A percentile compares a stretch with the other conserved stretches of the same genome.
These are phyloP conservation scores for Uria aalge DNA, from an alignment of 2,113 vertebrate species.

Conservation along the genomic window DNA sequence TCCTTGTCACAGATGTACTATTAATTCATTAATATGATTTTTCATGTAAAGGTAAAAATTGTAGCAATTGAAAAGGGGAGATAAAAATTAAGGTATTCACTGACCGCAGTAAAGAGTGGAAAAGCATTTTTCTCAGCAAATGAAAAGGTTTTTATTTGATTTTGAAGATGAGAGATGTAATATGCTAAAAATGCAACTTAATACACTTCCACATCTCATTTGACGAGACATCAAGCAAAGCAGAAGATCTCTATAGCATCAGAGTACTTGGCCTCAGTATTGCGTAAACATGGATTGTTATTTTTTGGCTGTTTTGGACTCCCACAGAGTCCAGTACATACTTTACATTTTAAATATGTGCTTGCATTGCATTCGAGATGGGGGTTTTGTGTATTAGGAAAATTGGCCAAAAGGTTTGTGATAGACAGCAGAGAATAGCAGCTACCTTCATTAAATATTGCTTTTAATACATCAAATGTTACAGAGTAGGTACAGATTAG, in stretches of 20 bases:
- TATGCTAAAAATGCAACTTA: not conserved
- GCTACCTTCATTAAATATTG: not conserved
- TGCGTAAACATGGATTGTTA: not conserved
- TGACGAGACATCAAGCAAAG: conserved; percentile 1
- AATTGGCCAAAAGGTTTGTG: not conserved
- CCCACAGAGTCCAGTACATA: not conserved
- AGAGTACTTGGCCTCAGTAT: not conserved
- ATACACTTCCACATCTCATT: not conserved
- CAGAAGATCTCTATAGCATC: not conserved
- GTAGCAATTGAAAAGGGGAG: not conserved
- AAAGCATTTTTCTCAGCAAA: not conserved
- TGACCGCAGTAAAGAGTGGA: not conserved
- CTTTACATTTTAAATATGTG: not conserved
- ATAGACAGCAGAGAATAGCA: not conserved
- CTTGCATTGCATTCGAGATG: not conserved
- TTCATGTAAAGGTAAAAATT: not conserved
- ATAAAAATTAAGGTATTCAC: not conserved
- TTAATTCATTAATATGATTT: not conserved
- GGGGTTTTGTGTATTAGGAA: not conserved
- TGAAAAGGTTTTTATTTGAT: not conserved
- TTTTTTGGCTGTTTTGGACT: not conserved
- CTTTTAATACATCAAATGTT: not conserved
- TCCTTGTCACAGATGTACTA: not conserved
- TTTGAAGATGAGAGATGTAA: not conserved
- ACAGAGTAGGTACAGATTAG: not conserved